Conservation (phyloP, 2,888 invertebrate species). For the Drosophila sordidapex region DNA sequence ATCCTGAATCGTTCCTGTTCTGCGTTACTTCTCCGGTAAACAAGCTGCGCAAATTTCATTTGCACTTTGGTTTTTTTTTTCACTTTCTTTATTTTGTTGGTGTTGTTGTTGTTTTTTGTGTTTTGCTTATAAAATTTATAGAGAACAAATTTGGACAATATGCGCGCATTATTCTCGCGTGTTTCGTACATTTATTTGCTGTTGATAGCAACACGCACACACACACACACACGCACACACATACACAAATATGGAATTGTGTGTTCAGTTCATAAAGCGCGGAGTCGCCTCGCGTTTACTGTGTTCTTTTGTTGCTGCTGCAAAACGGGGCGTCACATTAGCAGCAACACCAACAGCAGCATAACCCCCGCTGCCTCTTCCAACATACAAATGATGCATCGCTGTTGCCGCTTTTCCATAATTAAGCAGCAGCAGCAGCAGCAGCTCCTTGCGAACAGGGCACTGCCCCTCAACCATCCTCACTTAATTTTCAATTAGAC, state of each 20-base stretch:
- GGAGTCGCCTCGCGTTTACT: constrained; percentile 30
- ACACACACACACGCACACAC: constrained; percentile 4
- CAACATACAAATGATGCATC: constrained; percentile 54
- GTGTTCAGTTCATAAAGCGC: constrained; percentile 44
- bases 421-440: constrained; percentile 38
- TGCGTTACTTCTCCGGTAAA: constrained; percentile 46
- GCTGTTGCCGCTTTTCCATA: constrained; percentile 37
- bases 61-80: constrained; percentile 41
- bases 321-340: constrained; percentile 29
- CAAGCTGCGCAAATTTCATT: constrained; percentile 67
- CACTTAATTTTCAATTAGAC: constrained; percentile 41
- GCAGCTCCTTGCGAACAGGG: constrained; percentile 2
- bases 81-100: constrained; percentile 50
- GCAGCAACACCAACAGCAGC: constrained; percentile 14
- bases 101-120: constrained; percentile 32
- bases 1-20: constrained; percentile 43
- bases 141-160: constrained; percentile 82
- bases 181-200: constrained; percentile 60
- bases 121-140: constrained; percentile 81
- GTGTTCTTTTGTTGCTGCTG: constrained; percentile 1
- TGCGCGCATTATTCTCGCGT: constrained; percentile 77
- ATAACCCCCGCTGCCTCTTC: constrained; percentile 5
- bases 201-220: constrained; percentile 41
- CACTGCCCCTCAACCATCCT: constrained; percentile 6
- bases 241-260: neutral